Conservation (phyloP, 2,113 vertebrate genomes). For the Mohoua ochrocephala region DNA sequence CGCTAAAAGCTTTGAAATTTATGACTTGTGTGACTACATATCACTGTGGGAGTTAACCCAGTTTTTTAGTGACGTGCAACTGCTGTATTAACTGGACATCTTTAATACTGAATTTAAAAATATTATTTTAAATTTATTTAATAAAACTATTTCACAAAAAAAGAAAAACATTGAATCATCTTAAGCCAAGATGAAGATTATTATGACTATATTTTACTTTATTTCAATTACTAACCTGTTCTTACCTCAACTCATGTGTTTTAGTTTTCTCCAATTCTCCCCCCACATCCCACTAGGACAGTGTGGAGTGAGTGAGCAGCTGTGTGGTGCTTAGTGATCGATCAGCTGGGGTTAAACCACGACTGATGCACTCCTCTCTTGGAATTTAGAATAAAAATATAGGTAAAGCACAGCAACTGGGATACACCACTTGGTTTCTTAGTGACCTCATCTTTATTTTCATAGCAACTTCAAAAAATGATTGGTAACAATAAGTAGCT, state of each 20-base stretch:
- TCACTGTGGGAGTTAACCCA: constrained; percentile 11
- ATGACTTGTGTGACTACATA: background rate
- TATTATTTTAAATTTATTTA: no score
- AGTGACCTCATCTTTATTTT: background rate
- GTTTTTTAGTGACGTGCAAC: background rate
- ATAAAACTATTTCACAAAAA: background rate
- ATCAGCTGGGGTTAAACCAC: background rate
- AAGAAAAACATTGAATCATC: background rate
- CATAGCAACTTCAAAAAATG: background rate
- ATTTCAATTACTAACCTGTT: background rate
- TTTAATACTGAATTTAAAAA: background rate
- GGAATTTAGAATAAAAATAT: background rate
- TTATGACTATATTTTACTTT: background rate
- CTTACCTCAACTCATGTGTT: background rate
- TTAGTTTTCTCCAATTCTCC: background rate
- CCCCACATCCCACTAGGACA: background rate
- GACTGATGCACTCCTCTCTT: background rate
- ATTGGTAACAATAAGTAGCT: background rate
- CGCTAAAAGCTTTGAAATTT: constrained; percentile 38
- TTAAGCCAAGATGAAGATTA: background rate
- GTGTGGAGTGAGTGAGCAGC: background rate
- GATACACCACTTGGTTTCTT: background rate
- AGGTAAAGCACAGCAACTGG: background rate
- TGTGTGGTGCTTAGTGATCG: background rate
- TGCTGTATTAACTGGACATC: background rate